A percentile compares a stretch with the other conserved stretches of the same genome.
phyloP scores from a whole-genome alignment of 2,888 invertebrate genomes.

The Baronia brevicornis region DNA sequence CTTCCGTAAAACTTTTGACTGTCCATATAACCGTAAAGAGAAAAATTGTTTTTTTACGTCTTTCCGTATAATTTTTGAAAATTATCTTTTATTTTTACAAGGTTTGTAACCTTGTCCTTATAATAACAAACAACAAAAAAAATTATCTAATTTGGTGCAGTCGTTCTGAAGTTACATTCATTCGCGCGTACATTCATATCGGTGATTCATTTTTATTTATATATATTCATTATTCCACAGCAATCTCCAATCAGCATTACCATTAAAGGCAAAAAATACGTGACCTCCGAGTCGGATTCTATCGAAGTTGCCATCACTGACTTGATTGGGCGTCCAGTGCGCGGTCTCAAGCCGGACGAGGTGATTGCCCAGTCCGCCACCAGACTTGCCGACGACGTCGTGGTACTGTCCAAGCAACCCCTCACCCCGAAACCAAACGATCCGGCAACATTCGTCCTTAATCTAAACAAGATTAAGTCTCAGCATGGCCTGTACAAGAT shows the following conservation, averaged over 20 bases:
- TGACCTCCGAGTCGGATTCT: conserved; percentile 83
- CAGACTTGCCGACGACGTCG: conserved; percentile 82
- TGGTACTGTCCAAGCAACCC: conserved; percentile 82
- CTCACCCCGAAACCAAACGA: conserved; percentile 66
- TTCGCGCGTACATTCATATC: no score
- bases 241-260: conserved; percentile 90
- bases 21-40: no score
- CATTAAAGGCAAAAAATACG: conserved; percentile 84
- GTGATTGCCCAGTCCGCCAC: conserved; percentile 87
- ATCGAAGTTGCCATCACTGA: conserved; percentile 84
- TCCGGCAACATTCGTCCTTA: conserved; percentile 83
- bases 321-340: conserved; percentile 82
- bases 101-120: background rate
- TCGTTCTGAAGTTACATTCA: no score
- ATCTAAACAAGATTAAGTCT: conserved; percentile 85
- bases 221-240: conserved; percentile 37
- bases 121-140: no score
- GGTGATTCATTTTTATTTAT: background rate
- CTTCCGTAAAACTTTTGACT: no score
- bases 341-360: conserved; percentile 76
- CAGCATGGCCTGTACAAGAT: conserved; percentile 91
- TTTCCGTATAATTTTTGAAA: no score
- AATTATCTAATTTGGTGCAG: no score
- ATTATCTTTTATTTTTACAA: conserved; percentile 1
- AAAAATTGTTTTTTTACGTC: no score